Evolutionary conservation across 2,797 vertebrate species (phyloP), one percentile per base, ranked within the genome.

Genomic region (Falco columbarius): DNA sequence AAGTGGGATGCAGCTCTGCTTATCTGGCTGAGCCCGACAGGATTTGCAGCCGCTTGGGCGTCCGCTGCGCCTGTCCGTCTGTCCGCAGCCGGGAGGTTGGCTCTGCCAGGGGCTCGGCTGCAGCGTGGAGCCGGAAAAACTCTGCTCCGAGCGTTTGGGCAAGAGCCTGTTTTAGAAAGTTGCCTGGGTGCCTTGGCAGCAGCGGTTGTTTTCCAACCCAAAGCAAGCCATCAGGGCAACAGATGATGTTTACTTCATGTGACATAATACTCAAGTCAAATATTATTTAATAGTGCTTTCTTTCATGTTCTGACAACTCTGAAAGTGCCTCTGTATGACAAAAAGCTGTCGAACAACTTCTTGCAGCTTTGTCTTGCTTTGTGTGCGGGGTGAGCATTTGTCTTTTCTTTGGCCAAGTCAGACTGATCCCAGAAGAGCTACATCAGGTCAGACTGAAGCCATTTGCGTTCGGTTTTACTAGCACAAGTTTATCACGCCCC

Each of bases 241-340:
- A 98, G 97, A 98, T 98, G 98, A 98, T 98, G 97, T 97, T 97
- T 97, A 98, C 96, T 98, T 97, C 97, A 96, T 97, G 97, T 98
- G 97, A 97, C 96, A 97, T 96, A 97, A 96, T 95, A 86, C 86
- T 97, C 87, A 95, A 98, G 94, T 97, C 93, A 97, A 94, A 97
- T 98, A 97, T 95, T 97, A 97, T 97, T 97, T 98, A 94, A 92
- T 85, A 95, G 95, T 15, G 32, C 92, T 98, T 93, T 87, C 98
- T 98, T 98, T 98, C 96, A 98, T 97, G 98, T 97, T 77, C 87
- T 81, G 91, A 98, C 97, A 97, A 97, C 70, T 96, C 96, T 86
- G 90, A 92, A 97, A 95, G 95, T 97, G 94, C 89, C 95, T 97
- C 97, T 89, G 91, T 96, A 96, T 97, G 96, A 97, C 96, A 96